phyloP scores from a whole-genome alignment of 2,113 vertebrate species.

The Sclerurus mexicanus region DNA sequence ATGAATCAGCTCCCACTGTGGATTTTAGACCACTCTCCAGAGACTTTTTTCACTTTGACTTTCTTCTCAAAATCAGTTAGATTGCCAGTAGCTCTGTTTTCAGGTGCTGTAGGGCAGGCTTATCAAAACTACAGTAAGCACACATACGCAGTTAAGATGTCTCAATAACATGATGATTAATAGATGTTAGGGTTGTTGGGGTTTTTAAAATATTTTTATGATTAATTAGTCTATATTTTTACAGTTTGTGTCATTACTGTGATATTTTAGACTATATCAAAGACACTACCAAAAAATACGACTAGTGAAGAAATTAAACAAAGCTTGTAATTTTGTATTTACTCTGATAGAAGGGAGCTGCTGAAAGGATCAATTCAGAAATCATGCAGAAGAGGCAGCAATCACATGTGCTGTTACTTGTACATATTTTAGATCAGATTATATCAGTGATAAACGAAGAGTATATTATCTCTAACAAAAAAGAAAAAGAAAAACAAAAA shows the following conservation, averaged over 20 bases:
- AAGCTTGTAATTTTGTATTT: not conserved
- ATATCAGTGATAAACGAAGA: not conserved
- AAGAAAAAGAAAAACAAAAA: not conserved
- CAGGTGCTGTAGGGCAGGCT: not conserved
- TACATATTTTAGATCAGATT: not conserved
- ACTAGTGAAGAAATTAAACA: not conserved
- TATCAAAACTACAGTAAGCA: not conserved
- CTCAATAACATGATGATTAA: not conserved
- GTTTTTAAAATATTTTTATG: not conserved
- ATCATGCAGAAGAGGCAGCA: not conserved
- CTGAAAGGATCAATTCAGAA: not conserved
- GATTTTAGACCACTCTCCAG: not conserved
- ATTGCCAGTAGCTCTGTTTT: not conserved
- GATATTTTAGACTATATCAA: not conserved
- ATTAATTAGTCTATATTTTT: not conserved
- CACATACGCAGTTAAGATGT: not conserved
- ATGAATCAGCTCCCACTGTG: not conserved
- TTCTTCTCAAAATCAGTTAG: constrained; percentile 9
- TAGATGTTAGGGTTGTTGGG: not conserved
- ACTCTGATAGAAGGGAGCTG: not conserved
- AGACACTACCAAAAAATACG: not conserved
- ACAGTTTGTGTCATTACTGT: not conserved
- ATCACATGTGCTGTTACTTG: not conserved
- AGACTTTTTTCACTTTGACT: not conserved
- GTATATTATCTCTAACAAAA: not conserved